These are phyloP conservation scores for Micrastur ruficollis DNA, from an alignment of 2,797 vertebrate species.

Conservation along the genomic window DNA sequence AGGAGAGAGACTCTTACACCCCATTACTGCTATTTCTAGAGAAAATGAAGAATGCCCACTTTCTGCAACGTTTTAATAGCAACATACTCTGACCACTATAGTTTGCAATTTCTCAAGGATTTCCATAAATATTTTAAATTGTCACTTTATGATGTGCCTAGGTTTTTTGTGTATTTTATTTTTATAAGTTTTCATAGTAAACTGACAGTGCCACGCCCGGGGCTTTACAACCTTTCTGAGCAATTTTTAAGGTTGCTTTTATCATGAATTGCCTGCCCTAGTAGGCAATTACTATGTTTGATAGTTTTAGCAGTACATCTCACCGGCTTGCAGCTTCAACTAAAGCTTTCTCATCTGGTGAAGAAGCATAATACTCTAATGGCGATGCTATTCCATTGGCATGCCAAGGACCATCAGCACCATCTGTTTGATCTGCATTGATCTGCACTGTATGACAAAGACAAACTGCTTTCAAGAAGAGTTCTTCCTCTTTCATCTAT, in stretches of 20 bases:
- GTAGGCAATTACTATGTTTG: background rate
- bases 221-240: background rate
- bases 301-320: background rate
- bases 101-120: background rate
- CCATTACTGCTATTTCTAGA: background rate
- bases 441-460: slow-evolving; percentile 98
- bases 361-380: slow-evolving; percentile 95
- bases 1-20: background rate
- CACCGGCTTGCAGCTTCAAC: slow-evolving; percentile 95
- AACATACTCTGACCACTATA: background rate
- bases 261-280: accelerated
- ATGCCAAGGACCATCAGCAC: slow-evolving; percentile 82
- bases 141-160: background rate
- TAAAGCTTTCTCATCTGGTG: slow-evolving; percentile 95
- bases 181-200: background rate
- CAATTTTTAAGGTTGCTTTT: background rate
- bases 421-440: slow-evolving; percentile 86
- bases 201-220: background rate
- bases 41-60: background rate
- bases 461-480: slow-evolving; percentile 94
- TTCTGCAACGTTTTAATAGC: background rate
- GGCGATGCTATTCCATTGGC: slow-evolving; percentile 79
- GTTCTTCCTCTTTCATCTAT: slow-evolving; percentile 84
- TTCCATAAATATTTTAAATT: background rate
- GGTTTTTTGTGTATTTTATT: background rate